Evolutionary conservation across 2,888 invertebrate species (phyloP).

Genomic region (Acleris laterana): DNA sequence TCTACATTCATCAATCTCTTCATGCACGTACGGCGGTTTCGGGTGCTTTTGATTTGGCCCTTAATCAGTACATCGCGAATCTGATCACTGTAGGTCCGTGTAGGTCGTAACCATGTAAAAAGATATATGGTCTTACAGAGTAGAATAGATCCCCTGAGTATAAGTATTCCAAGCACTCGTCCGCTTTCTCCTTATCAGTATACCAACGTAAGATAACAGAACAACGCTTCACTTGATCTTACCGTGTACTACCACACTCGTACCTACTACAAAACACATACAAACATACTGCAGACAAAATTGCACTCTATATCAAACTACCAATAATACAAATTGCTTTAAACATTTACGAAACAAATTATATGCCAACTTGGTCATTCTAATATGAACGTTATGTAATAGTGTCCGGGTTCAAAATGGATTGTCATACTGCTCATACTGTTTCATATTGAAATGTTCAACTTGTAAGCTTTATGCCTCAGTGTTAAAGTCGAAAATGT

Average conservation of each 20-base stretch:
- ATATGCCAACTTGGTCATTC: not conserved
- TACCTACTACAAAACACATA: not conserved
- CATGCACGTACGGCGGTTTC: too few species aligned
- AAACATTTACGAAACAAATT: not conserved
- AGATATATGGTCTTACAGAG: too few species aligned
- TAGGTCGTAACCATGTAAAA: too few species aligned
- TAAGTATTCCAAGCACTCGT: conserved; percentile 1
- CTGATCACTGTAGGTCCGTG: too few species aligned
- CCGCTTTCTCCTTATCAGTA: conserved; percentile 32
- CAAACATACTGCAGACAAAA: not conserved
- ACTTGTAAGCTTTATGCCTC: too few species aligned
- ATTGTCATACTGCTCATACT: not conserved
- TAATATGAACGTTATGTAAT: conserved; percentile 3
- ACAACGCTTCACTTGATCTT: conserved; percentile 26
- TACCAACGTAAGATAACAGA: conserved; percentile 14
- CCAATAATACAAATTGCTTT: not conserved
- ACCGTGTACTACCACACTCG: not conserved
- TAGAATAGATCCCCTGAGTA: too few species aligned
- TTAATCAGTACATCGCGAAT: too few species aligned
- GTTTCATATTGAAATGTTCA: too few species aligned
- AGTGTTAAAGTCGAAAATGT: not conserved
- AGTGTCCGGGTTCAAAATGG: not conserved
- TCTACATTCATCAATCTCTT: too few species aligned
- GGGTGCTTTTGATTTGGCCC: too few species aligned
- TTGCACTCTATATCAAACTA: not conserved